These are phyloP conservation scores for Ursus arctos DNA, from an alignment of 2,113 vertebrate genomes.

Conservation along the genomic window DNA sequence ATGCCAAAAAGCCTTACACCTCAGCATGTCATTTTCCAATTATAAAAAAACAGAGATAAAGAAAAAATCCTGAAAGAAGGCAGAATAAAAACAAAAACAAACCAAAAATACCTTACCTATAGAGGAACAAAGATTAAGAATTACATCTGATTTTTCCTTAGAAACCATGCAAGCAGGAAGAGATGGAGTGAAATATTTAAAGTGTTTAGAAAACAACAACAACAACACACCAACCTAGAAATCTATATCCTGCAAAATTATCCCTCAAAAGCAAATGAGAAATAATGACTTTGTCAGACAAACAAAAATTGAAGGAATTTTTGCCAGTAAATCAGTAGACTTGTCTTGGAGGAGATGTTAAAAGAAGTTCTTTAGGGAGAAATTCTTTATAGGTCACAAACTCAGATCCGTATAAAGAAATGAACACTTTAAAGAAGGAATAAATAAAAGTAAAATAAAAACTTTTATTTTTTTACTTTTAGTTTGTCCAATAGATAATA, in stretches of 20 bases:
- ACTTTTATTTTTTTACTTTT: not conserved
- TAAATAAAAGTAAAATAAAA: not conserved
- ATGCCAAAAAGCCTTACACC: not conserved
- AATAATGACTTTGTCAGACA: not conserved
- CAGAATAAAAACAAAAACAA: not conserved
- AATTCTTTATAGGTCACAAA: not conserved
- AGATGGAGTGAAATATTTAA: not conserved
- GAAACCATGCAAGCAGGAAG: not conserved
- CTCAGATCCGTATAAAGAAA: not conserved
- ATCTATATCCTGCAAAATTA: not conserved
- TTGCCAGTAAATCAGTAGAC: not conserved
- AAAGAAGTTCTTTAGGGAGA: not conserved
- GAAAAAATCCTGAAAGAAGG: not conserved
- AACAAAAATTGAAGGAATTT: not conserved
- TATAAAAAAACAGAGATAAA: not conserved
- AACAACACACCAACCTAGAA: not conserved
- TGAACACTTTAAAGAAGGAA: not conserved
- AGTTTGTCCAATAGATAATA: not conserved
- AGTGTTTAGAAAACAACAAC: not conserved
- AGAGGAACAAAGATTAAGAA: not conserved
- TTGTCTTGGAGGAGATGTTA: not conserved
- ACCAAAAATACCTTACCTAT: not conserved
- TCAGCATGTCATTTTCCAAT: not conserved
- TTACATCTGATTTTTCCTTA: not conserved
- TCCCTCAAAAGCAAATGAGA: not conserved